Evolutionary conservation across 2,888 invertebrate species (phyloP).

Genomic region (Drosophila austrosaltans): DNA sequence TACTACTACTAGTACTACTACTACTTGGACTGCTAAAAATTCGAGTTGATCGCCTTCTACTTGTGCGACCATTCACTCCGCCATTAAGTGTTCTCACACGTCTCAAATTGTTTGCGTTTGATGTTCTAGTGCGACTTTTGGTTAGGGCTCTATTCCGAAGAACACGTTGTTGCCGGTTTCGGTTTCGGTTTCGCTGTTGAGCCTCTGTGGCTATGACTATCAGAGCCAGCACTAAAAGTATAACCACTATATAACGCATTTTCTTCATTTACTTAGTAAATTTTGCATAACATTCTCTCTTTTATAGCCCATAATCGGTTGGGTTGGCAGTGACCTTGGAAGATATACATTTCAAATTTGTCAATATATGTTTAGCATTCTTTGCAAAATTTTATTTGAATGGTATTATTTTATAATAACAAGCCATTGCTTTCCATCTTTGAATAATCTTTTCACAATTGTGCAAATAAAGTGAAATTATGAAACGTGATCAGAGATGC

Average conservation of each 20-base stretch:
- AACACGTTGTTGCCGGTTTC: conserved; percentile 3
- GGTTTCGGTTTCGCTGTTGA: conserved; percentile 16
- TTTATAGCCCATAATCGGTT: conserved; percentile 26
- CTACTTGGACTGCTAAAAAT: background rate
- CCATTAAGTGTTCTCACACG: background rate
- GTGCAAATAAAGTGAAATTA: background rate
- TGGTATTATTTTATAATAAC: background rate
- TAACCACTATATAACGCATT: conserved; percentile 34
- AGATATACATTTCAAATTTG: conserved; percentile 17
- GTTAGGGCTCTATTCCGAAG: conserved; percentile 3
- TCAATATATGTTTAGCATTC: conserved; percentile 3
- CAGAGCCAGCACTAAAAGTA: conserved; percentile 31
- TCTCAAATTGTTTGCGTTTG: background rate
- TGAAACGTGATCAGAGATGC: background rate
- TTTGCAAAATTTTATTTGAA: background rate
- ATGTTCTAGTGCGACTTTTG: background rate
- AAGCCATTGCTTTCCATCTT: background rate
- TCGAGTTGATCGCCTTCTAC: background rate
- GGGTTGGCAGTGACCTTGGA: conserved; percentile 23
- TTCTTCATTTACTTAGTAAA: conserved; percentile 2
- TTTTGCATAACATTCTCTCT: background rate
- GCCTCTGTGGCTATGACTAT: conserved; percentile 32
- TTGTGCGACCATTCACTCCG: background rate
- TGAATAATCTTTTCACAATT: conserved; percentile 4
- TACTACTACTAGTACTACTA: background rate